Base-by-base conservation (phyloP, 37 sponge, comb jelly and placozoan genomes). In the Beroe forskalii region DNA sequence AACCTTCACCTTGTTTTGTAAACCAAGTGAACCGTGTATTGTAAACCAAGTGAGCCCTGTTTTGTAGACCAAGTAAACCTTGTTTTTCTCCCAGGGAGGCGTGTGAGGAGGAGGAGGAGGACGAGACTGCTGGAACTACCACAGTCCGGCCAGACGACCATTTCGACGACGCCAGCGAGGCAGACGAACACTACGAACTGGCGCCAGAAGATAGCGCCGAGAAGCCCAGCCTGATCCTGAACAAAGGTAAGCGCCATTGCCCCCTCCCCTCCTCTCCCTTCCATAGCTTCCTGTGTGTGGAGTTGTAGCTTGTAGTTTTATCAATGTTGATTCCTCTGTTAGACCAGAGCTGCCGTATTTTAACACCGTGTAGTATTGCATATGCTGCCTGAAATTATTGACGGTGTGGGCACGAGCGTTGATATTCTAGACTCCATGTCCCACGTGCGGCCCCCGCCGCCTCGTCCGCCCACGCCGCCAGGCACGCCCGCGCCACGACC, bases 201-300 rank as follows among this genome's bases (percentile, higher is more conserved):
- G 86, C 86, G 4, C 86, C 86, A 42, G 86, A 80, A 80, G 86
- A 80, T 25, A 32, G 23, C 55, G 48, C 25, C 0, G 35, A 28
- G 1, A 31, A 32, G 27, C 66, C 66, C 66, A 27, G 66, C 14
- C 48, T 25, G 28, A 44, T 80, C 4, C 55, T 80, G 24, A 80
- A 80, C 86, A 80, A 80, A 80, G 86, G 86, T 80, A 43, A 48
- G 55, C n/a, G n/a, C n/a, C n/a, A n/a, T n/a, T n/a, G n/a, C 6
- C 55, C 55, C 55, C 55, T 48, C 55, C 6, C 55, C 12, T 48
- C 55, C 12, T 6, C 55, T 48, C 55, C 55, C 12, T n/a, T n/a
- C n/a, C n/a, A n/a, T n/a, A n/a, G n/a, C n/a, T n/a, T n/a, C n/a
- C 55, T 48, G 55, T 48, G 55, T 22, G 66, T 64, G 66, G 17